Evolutionary conservation across 2,797 vertebrate genomes (phyloP), one percentile per base, ranked within the genome.

Genomic region (Galago senegalensis): DNA sequence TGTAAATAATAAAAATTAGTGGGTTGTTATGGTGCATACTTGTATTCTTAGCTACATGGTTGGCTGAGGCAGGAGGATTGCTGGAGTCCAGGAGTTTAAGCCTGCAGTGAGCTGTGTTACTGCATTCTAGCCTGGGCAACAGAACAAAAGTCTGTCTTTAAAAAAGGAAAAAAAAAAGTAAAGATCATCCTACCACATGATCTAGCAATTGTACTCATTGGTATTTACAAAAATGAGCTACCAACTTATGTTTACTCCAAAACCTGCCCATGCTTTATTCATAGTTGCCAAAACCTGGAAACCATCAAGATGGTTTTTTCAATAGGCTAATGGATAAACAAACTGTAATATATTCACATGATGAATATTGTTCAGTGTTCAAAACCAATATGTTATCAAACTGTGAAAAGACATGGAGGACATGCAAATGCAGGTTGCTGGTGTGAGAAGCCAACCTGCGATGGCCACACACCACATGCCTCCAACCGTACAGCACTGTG

Each of bases 261-360:
- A 77, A 69, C 49, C 14, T 58, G 29, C 56, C 4, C 12, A 49
- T 20, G 37, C 7, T 93, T 84, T 85, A 43, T 75, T 82, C 49
- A 43, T 21, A 94, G 43, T 17, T 82, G 11, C 53, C 72, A 29
- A 94, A 76, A 80, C 61, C 60, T 72, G 5, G n/a, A 96, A 87
- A 72, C 63, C 72, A 61, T 7, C 56, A 82, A 46, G 18, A n/a
- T 70, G 23, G 43, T 16, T 63, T 90, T 61, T 90, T 61, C 53
- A 27, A 34, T 40, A 91, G 37, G 56, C 31, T 34, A 70, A 63
- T 53, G 43, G 49, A 9, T 61, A 73, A 46, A 75, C 58, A 65
- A 91, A 40, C 25, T 20, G 56, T 46, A 27, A 40, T 25, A 12
- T 34, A 85, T 76, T 3, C 21, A 76, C 23, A 9, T 5, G 31